Evolutionary conservation across 92 coral and sea anemone genomes (phyloP).

Genomic region (Actinostola sp.): DNA sequence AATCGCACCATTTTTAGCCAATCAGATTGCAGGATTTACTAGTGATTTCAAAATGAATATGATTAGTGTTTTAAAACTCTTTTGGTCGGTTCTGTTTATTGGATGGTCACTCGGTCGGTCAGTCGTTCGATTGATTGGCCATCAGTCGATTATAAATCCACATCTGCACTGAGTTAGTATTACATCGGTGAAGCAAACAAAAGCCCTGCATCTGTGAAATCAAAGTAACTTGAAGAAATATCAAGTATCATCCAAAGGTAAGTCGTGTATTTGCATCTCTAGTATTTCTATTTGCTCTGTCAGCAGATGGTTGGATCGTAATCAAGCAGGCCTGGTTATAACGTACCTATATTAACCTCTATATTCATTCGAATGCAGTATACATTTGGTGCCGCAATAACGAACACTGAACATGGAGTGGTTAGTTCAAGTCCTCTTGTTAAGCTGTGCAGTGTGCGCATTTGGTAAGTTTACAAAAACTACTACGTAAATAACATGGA

Average conservation of each 20-base stretch:
- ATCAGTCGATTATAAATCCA: not conserved
- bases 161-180: not conserved
- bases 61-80: too few relatives aligned
- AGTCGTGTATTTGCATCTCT: not conserved
- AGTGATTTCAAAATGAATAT: too few relatives aligned
- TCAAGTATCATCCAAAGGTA: conserved; percentile 19
- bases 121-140: too few relatives aligned
- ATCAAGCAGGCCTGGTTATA: not conserved
- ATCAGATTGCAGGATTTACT: too few relatives aligned
- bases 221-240: conserved; percentile 13
- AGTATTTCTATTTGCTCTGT: conserved; percentile 8
- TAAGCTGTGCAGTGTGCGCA: conserved; percentile 29
- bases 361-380: not conserved
- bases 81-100: too few relatives aligned
- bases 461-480: conserved; percentile 23
- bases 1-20: too few relatives aligned
- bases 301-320: conserved; percentile 5
- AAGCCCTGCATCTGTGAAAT: conserved; percentile 14
- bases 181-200: not conserved
- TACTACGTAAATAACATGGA: not conserved
- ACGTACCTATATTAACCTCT: not conserved
- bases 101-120: too few relatives aligned
- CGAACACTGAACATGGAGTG: conserved; percentile 21
- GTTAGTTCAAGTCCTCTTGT: conserved; percentile 11
- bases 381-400: not conserved